phyloP scores from a whole-genome alignment of 2,797 vertebrate species.

The Typhlichthys subterraneus region DNA sequence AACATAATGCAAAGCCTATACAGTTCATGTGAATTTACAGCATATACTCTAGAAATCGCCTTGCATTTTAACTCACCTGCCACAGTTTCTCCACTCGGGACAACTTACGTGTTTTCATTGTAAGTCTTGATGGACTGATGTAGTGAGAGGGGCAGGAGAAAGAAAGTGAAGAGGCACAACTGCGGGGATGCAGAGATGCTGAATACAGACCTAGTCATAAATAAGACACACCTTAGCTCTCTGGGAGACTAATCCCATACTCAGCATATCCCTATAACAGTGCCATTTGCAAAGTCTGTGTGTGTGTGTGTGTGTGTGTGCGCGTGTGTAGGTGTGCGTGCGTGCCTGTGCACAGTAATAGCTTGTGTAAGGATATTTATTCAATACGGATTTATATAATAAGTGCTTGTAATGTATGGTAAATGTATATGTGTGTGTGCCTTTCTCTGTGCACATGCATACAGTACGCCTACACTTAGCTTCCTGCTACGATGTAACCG shows the following conservation, averaged over 20 bases:
- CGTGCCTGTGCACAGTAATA: not conserved
- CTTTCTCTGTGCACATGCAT: conserved; percentile 5
- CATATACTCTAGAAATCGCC: not conserved
- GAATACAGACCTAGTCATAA: conserved; percentile 75
- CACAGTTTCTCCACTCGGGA: conserved; percentile 86
- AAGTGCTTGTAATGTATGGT: not conserved
- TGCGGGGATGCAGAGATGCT: conserved; percentile 49
- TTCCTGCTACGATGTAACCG: conserved; percentile 23
- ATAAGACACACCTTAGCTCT: conserved; percentile 82
- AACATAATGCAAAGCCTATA: conserved; percentile 5
- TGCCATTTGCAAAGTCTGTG: conserved; percentile 46
- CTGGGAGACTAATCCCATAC: conserved; percentile 77
- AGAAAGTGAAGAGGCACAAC: conserved; percentile 36
- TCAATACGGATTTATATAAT: too few species aligned
- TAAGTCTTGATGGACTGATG: conserved; percentile 40
- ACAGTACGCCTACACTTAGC: conserved; percentile 19
- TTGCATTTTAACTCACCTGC: conserved; percentile 81
- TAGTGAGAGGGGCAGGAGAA: conserved; percentile 18
- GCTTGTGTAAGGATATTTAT: conserved; percentile 3
- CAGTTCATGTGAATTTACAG: not conserved
- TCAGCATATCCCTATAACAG: conserved; percentile 76
- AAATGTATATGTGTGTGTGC: conserved; percentile 10
- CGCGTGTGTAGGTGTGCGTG: not conserved
- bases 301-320: conserved; percentile 11
- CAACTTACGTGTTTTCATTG: conserved; percentile 86